phyloP scores from a whole-genome alignment of 2,797 vertebrate genomes.

The Bovichtus variegatus region DNA sequence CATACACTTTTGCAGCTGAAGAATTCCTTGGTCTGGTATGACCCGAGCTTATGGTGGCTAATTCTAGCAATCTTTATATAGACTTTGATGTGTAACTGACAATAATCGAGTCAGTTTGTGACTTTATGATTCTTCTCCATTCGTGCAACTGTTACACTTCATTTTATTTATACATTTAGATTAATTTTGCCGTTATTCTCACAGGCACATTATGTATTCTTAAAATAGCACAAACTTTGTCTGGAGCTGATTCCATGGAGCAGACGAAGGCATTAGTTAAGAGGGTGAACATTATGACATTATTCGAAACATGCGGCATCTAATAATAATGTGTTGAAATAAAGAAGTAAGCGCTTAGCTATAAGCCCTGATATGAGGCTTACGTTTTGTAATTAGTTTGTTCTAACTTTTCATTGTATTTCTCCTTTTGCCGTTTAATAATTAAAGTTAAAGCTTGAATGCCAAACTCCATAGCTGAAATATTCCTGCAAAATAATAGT shows the following conservation, averaged over 20 bases:
- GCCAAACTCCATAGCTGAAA: too few relatives aligned
- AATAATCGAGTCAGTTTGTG: neutral
- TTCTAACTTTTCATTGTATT: too few relatives aligned
- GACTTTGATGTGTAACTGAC: neutral
- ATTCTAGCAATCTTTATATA: neutral
- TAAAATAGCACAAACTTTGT: neutral
- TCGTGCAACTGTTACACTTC: neutral
- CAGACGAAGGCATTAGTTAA: neutral
- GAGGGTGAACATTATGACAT: neutral
- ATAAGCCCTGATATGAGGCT: neutral
- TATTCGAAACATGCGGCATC: neutral
- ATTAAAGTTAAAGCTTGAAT: too few relatives aligned
- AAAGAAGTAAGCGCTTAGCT: neutral
- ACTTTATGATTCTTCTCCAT: neutral
- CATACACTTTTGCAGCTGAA: neutral
- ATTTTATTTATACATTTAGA: neutral
- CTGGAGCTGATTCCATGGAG: neutral
- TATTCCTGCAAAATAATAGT: too few relatives aligned
- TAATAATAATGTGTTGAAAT: neutral
- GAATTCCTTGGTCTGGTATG: neutral
- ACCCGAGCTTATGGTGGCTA: too few relatives aligned
- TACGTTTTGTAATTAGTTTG: too few relatives aligned
- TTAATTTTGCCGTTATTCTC: neutral
- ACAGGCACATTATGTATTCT: neutral
- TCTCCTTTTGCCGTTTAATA: too few relatives aligned